These are phyloP conservation scores for Rhinichthys osculus DNA, from an alignment of 2,797 vertebrate genomes.

Conservation along the genomic window DNA sequence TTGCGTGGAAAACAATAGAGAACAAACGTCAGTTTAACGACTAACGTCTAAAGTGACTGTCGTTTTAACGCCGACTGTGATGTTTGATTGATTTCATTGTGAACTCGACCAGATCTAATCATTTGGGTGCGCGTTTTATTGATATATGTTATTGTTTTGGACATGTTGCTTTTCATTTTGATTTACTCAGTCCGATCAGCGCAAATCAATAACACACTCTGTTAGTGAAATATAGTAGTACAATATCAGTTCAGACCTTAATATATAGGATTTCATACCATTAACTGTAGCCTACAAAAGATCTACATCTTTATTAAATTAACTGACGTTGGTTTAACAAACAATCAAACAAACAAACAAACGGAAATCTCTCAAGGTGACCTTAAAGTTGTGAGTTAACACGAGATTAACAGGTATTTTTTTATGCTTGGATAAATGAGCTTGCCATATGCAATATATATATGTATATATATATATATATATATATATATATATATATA, in stretches of 20 bases:
- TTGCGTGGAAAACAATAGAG: neutral
- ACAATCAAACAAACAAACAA: neutral
- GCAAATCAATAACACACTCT: neutral
- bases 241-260: neutral
- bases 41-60: neutral
- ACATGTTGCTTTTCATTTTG: neutral
- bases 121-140: neutral
- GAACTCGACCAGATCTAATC: neutral
- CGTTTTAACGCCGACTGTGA: neutral
- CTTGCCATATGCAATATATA: too few species aligned
- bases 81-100: neutral
- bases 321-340: too few species aligned
- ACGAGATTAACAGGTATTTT: neutral
- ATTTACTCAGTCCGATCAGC: too few species aligned
- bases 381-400: constrained; percentile 2
- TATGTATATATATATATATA: too few species aligned
- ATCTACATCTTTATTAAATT: too few species aligned
- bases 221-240: too few species aligned
- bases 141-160: neutral
- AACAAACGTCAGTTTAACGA: neutral
- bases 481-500: too few species aligned
- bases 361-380: neutral
- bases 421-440: neutral
- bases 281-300: too few species aligned
- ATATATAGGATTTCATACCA: too few species aligned